Evolutionary conservation across 2,888 invertebrate genomes (phyloP).

Genomic region (Lutraria lutraria): DNA sequence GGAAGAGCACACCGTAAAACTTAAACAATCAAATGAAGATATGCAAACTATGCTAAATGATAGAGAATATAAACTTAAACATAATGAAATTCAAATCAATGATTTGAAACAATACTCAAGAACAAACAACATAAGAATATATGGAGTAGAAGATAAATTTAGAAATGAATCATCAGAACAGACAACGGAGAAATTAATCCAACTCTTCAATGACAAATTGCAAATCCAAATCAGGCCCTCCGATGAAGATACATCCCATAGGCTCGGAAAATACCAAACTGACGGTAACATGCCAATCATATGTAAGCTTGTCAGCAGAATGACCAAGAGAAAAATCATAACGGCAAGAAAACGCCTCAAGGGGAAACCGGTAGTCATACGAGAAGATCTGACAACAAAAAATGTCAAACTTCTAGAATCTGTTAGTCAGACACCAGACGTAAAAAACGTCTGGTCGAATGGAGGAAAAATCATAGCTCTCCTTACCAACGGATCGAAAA

Average conservation of each 20-base stretch:
- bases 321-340: neutral
- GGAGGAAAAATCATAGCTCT: neutral
- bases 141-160: neutral
- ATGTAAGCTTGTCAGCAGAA: neutral
- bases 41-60: too few species aligned
- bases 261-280: neutral
- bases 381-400: neutral
- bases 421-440: neutral
- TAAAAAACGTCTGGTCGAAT: neutral
- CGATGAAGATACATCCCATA: neutral
- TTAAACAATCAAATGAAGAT: too few species aligned
- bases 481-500: too few species aligned
- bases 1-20: too few species aligned
- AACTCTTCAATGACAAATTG: neutral
- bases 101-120: neutral
- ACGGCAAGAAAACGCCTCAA: neutral
- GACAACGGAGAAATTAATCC: neutral
- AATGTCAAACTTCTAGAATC: neutral
- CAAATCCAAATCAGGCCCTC: neutral
- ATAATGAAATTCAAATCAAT: neutral
- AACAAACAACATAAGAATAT: neutral
- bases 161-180: neutral
- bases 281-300: neutral
- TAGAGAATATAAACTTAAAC: too few species aligned
- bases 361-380: neutral